Conservation (phyloP, 2,113 vertebrate genomes). For the Mustelus asterias region DNA sequence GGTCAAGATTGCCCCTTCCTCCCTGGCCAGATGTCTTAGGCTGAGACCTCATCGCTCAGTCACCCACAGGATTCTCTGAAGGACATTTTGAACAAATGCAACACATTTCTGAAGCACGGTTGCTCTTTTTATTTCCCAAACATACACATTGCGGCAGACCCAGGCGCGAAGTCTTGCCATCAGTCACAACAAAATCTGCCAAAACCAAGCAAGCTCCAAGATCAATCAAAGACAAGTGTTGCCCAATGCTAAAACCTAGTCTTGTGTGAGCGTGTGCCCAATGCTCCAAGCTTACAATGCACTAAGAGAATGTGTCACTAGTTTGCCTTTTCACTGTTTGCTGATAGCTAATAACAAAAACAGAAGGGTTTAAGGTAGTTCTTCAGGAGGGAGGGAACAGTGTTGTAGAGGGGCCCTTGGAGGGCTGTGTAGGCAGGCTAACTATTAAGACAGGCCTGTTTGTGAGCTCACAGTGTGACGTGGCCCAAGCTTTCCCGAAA, state of each 20-base stretch:
- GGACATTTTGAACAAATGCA: neutral
- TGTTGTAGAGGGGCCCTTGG: neutral
- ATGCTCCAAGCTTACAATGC: neutral
- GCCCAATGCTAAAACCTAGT: neutral
- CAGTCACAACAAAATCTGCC: neutral
- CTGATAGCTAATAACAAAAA: neutral
- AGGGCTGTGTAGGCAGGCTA: neutral
- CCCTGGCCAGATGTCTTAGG: neutral
- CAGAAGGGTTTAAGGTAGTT: neutral
- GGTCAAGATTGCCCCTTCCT: neutral
- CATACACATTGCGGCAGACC: neutral
- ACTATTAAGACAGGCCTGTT: neutral
- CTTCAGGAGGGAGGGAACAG: neutral
- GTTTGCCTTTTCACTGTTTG: neutral
- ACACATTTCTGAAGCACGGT: too few relatives aligned
- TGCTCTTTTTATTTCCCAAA: neutral
- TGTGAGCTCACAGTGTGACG: neutral
- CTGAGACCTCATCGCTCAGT: neutral
- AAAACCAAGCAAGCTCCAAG: neutral
- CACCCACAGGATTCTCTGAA: neutral
- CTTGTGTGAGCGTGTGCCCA: neutral
- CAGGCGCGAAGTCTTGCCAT: neutral
- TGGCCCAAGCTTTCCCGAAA: neutral
- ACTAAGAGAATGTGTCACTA: neutral
- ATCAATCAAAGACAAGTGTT: neutral